Evolutionary conservation across 1,140 invertebrate genomes (phyloP), one percentile per base, ranked within the genome.

Genomic region (Drosophila neocordata): DNA sequence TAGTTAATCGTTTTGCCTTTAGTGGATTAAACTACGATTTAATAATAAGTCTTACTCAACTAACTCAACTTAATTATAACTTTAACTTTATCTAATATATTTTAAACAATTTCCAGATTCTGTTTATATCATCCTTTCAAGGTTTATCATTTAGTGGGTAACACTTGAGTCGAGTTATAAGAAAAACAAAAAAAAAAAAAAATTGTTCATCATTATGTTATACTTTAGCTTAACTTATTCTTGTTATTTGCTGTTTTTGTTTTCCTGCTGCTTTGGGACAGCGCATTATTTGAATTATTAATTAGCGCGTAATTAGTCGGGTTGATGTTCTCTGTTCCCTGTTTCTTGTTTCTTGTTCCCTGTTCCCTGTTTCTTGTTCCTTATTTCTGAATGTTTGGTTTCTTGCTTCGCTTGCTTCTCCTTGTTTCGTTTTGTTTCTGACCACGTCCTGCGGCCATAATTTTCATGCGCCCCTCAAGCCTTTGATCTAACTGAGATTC

Each of bases 271-370:
- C 58, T 53, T 66, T 53, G 51, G 69, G 65, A 74, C 65, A 72
- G 69, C 66, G 70, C 79, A 88, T 88, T 88, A 88, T 88, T 88
- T 88, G 79, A 88, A 88, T 88, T 88, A 88, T 88, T 88, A 88
- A 88, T 88, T 88, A 88, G 83, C 79, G 61, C 73, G 67, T 88
- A 88, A 88, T 88, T 88, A 88, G 83, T 77, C 69, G 76, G 83
- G 79, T 79, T 79, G 69, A 57, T 84, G 69, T 65, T 69, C 66
- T 44, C 41, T 31, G 27, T 31, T 31, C 27, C 5, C 15, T 9
- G 15, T 48, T 48, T 15, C 15, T 3, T 48, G 15, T 48, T 48
- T 9, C 15, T 1, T 18, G 34, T 35, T 35, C 34, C 9, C 11
- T 12, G 34, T 35, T 35, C 9, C 34, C 34, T 65, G 58, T 71